These are phyloP conservation scores for Drosophila paulistorum DNA, from an alignment of 1,140 invertebrate species.

Conservation along the genomic window DNA sequence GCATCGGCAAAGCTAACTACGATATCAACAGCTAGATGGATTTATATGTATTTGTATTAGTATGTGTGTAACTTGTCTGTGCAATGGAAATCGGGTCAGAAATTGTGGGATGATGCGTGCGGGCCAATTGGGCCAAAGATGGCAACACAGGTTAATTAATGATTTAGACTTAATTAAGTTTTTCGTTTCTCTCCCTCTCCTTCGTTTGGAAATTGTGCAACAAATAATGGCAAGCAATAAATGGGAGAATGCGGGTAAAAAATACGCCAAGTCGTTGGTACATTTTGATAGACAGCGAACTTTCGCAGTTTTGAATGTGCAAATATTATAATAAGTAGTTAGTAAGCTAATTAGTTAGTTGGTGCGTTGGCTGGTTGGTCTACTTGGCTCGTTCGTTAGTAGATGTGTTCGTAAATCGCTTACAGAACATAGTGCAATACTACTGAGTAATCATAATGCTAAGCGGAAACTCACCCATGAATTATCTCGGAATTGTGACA, in stretches of 20 bases:
- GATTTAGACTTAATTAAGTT: conserved; percentile 70
- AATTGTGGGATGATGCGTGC: conserved; percentile 58
- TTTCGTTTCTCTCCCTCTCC: not conserved
- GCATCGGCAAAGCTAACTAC: not conserved
- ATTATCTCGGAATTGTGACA: conserved; percentile 83
- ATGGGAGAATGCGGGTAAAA: not conserved
- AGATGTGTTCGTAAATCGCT: not conserved
- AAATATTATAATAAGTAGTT: conserved; percentile 5
- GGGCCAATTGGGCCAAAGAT: conserved; percentile 73
- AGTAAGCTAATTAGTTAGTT: conserved; percentile 29
- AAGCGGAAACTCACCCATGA: conserved; percentile 78
- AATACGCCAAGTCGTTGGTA: not conserved
- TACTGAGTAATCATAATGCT: no score
- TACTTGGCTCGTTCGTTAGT: not conserved
- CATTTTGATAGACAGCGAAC: not conserved
- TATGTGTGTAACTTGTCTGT: not conserved
- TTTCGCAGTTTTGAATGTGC: conserved; percentile 14
- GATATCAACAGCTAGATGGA: not conserved
- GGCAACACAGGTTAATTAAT: conserved; percentile 75
- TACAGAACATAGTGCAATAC: conserved; percentile 5
- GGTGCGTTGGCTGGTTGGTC: conserved; percentile 14
- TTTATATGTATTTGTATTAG: not conserved
- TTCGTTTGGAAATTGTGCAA: conserved; percentile 35
- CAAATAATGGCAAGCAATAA: conserved; percentile 1
- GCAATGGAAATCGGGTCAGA: conserved; percentile 58